Evolutionary conservation across 1,140 invertebrate species (phyloP).

Genomic region (Solenopsis invicta): DNA sequence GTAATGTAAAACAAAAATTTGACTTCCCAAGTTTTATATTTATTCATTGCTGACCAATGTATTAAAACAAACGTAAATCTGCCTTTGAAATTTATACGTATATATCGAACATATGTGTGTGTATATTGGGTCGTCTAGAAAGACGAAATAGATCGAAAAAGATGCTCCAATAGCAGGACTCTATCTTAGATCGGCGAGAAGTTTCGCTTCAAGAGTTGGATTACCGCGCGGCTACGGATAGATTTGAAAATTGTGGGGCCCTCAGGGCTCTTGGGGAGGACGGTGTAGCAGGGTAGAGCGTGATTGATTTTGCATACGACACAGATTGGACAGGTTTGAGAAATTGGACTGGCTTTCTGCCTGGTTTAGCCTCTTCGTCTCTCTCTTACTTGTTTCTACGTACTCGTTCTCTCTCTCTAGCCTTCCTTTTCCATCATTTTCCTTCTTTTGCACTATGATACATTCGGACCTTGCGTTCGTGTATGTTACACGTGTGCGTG

Average conservation of each 20-base stretch:
- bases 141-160: conserved; percentile 65
- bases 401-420: conserved; percentile 61
- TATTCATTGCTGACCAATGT: neutral
- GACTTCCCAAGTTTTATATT: neutral
- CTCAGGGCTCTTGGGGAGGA: conserved; percentile 49
- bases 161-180: conserved; percentile 57
- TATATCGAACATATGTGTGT: neutral
- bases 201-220: conserved; percentile 76
- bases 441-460: conserved; percentile 61
- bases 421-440: conserved; percentile 25
- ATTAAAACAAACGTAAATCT: neutral
- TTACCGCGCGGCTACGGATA: conserved; percentile 79
- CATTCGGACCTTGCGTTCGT: conserved; percentile 60
- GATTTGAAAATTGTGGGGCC: conserved; percentile 82
- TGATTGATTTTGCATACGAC: conserved; percentile 88
- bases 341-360: conserved; percentile 86
- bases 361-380: conserved; percentile 73
- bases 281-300: conserved; percentile 69
- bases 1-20: neutral
- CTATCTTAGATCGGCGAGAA: conserved; percentile 69
- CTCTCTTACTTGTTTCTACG: conserved; percentile 57
- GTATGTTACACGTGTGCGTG: conserved; percentile 15
- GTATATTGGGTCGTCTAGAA: conserved; percentile 25
- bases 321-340: conserved; percentile 87
- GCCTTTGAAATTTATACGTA: neutral